phyloP scores from a whole-genome alignment of 1,140 invertebrate species.

The Ladona fulva region DNA sequence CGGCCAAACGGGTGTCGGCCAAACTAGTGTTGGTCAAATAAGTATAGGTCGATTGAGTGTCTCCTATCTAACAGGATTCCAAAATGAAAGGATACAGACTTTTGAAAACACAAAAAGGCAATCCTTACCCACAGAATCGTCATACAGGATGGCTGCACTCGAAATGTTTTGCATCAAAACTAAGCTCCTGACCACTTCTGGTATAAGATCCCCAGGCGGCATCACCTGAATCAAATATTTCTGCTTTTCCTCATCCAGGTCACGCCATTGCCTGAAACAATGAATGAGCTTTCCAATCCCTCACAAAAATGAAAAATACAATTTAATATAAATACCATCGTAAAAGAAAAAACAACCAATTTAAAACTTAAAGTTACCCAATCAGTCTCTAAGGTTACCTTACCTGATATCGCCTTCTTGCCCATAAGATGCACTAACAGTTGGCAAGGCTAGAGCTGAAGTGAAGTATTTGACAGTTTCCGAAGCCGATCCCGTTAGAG shows the following conservation, averaged over 20 bases:
- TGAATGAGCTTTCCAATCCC: background rate
- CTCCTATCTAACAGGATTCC: too few species aligned
- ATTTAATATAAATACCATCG: too few species aligned
- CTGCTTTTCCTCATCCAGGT: constrained; percentile 53
- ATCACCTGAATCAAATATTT: constrained; percentile 55
- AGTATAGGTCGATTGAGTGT: too few species aligned
- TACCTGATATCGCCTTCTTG: constrained; percentile 63
- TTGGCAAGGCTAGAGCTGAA: constrained; percentile 65
- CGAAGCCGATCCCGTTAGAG: constrained; percentile 61
- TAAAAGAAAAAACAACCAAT: too few species aligned
- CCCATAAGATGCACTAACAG: constrained; percentile 72
- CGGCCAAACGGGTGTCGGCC: too few species aligned
- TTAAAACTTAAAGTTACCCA: too few species aligned
- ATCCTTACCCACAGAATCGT: constrained; percentile 72
- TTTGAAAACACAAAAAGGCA: too few species aligned
- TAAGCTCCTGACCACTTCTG: constrained; percentile 70
- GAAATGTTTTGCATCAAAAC: constrained; percentile 73
- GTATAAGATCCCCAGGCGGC: constrained; percentile 72
- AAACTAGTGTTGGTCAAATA: too few species aligned
- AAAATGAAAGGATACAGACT: too few species aligned
- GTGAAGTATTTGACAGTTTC: constrained; percentile 77
- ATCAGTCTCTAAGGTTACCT: background rate
- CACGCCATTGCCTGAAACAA: constrained; percentile 55
- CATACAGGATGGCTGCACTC: constrained; percentile 83
- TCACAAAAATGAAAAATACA: background rate